These are phyloP conservation scores for Macropodus opercularis DNA, from an alignment of 2,797 vertebrate genomes.

Conservation along the genomic window DNA sequence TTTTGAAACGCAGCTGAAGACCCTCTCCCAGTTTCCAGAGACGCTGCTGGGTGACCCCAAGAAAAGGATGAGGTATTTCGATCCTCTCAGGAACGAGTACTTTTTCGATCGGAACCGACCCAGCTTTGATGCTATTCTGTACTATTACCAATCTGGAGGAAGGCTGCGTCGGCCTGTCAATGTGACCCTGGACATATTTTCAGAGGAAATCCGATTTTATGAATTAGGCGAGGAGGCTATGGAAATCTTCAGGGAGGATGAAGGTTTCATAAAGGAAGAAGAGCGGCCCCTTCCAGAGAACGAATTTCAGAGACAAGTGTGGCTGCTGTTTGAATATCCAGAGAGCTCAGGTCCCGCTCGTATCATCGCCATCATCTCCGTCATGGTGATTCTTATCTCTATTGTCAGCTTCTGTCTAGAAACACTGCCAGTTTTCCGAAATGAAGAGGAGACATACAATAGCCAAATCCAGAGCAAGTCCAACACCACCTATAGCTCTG, in stretches of 20 bases:
- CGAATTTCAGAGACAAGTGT: slow-evolving; percentile 97
- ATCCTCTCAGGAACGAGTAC: slow-evolving; percentile 96
- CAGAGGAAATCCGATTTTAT: slow-evolving; percentile 98
- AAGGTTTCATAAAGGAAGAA: slow-evolving; percentile 97
- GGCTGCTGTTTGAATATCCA: slow-evolving; percentile 97
- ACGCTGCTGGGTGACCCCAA: slow-evolving; percentile 95
- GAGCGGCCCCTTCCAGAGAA: slow-evolving; percentile 93
- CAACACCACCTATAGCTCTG: slow-evolving; percentile 73
- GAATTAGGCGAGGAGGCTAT: slow-evolving; percentile 97
- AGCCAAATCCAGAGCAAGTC: slow-evolving; percentile 46
- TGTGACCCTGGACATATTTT: slow-evolving; percentile 97
- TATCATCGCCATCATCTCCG: slow-evolving; percentile 97
- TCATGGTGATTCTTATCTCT: slow-evolving; percentile 97
- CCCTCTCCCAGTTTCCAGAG: slow-evolving; percentile 95
- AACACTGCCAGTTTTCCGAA: slow-evolving; percentile 93
- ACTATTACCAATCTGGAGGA: slow-evolving; percentile 97
- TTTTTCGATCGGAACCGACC: slow-evolving; percentile 98
- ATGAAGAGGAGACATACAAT: slow-evolving; percentile 85
- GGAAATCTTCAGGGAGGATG: slow-evolving; percentile 98
- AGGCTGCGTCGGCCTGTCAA: slow-evolving; percentile 95
- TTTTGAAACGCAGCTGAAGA: slow-evolving; percentile 98
- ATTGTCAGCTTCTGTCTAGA: slow-evolving; percentile 99
- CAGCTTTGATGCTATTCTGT: slow-evolving; percentile 98
- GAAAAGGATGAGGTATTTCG: slow-evolving; percentile 98
- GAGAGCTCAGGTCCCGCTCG: slow-evolving; percentile 97